Evolutionary conservation across 2,113 vertebrate genomes (phyloP).

Genomic region (Callithrix jacchus): DNA sequence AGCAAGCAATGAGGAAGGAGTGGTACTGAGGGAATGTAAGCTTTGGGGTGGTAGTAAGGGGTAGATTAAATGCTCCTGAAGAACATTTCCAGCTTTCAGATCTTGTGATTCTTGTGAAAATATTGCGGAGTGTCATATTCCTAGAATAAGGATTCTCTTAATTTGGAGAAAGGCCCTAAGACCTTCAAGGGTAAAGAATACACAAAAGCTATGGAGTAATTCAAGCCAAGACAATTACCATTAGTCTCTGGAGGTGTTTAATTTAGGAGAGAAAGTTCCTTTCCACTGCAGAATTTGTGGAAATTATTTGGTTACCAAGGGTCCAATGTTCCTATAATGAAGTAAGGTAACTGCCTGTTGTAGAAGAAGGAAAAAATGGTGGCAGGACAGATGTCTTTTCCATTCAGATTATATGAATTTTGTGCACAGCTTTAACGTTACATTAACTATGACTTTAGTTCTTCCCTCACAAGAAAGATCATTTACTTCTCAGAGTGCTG

Average conservation of each 20-base stretch:
- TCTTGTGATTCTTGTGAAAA: background rate
- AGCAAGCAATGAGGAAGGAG: background rate
- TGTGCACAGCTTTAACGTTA: background rate
- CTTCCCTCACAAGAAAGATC: background rate
- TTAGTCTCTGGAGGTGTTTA: background rate
- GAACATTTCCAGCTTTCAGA: background rate
- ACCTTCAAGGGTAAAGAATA: background rate
- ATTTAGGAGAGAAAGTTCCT: background rate
- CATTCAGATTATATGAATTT: background rate
- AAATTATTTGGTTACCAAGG: background rate
- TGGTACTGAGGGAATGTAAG: background rate
- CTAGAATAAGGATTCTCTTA: conserved; percentile 12
- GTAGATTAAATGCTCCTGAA: background rate
- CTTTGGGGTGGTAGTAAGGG: background rate
- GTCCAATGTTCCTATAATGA: background rate
- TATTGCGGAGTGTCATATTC: background rate
- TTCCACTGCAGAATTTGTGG: background rate
- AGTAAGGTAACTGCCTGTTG: background rate
- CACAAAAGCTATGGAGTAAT: background rate
- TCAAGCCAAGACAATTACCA: background rate
- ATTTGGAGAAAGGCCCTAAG: conserved; percentile 10
- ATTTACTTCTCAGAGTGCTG: background rate
- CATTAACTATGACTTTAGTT: background rate
- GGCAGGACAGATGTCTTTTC: background rate
- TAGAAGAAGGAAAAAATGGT: background rate